Base-by-base conservation (phyloP, 2,113 vertebrate genomes). In the Oriolus oriolus region DNA sequence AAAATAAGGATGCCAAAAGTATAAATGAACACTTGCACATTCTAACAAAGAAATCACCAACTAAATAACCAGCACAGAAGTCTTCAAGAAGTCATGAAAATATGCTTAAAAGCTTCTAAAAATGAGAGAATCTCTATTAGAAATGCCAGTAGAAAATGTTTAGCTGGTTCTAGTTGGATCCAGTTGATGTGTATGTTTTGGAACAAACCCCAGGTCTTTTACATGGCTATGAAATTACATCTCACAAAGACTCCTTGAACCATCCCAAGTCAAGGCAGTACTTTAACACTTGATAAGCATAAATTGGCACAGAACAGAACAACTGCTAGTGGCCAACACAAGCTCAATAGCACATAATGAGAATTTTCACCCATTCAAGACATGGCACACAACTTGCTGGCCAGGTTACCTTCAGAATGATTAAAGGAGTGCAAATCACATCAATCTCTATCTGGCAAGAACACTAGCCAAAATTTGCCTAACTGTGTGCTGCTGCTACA, bases 1-100 rank as follows among this genome's bases (percentile, higher is more conserved):
- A 83, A 93, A 90, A 80, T 44, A 80, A 80, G 44, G 71, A 84
- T 86, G 92, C 82, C 92, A 93, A 88, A 91, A 84, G 80, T 76
- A 81, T 79, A 89, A 92, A 87, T n/a, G 81, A 95, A 59, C 49
- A 47, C 24, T 90, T 80, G 52, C 35, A 69, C 33, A 74, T 33
- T 23, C 39, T 94, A 93, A 75, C 73, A 92, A 80, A 92, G 76
- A 92, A 59, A 84, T 81, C 57, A 59, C 42, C 71, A 96, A 75
- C n/a, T 75, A 91, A 93, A 22, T 66, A 92, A 90, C 77, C 68
- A 83, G 59, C n/a, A 64, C 3, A 78, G 41, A 85, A 87, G 24
- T 52, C 53, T 82, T 79, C 52, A 63, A 78, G 90, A 83, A 81
- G 52, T 41, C 31, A 81, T 2, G 24, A 27, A 86, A 71, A 91